These are phyloP conservation scores for Nothobranchius furzeri DNA, from an alignment of 2,113 vertebrate species.

Conservation along the genomic window DNA sequence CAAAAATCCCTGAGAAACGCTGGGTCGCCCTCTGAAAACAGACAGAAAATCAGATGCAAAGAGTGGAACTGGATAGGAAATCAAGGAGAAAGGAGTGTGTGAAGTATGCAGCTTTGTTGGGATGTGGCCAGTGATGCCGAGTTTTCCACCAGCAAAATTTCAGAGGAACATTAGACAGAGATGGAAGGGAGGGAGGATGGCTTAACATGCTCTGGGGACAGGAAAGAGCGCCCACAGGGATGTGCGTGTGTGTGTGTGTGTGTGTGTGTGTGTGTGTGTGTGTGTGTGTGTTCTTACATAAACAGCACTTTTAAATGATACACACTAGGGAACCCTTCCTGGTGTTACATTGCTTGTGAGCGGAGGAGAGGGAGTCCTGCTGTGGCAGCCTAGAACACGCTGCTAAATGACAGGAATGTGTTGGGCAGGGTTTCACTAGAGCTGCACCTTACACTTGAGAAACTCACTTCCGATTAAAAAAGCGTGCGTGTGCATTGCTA, in stretches of 20 bases:
- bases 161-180: conserved; percentile 10
- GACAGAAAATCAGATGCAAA: conserved; percentile 42
- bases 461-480: too few relatives aligned
- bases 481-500: too few relatives aligned
- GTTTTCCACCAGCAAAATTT: conserved; percentile 37
- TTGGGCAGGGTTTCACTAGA: too few relatives aligned
- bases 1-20: conserved; percentile 45
- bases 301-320: too few relatives aligned
- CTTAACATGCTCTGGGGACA: conserved; percentile 41
- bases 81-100: conserved; percentile 35
- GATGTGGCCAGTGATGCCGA: conserved; percentile 50
- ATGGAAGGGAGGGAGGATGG: conserved; percentile 21
- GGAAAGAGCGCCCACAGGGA: conserved; percentile 20
- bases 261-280: neutral
- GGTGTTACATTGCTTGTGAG: too few relatives aligned
- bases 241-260: too few relatives aligned
- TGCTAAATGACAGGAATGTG: too few relatives aligned
- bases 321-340: too few relatives aligned
- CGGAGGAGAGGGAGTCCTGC: too few relatives aligned
- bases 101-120: conserved; percentile 50
- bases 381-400: too few relatives aligned
- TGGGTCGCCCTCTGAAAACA: conserved; percentile 31
- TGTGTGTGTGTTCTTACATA: neutral
- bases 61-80: conserved; percentile 14
- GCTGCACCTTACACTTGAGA: too few relatives aligned